A percentile compares a stretch with the other conserved stretches of the same genome.
Conservation (phyloP, 64 coral and sea anemone species). For the Dendronephthya gigantea region DNA sequence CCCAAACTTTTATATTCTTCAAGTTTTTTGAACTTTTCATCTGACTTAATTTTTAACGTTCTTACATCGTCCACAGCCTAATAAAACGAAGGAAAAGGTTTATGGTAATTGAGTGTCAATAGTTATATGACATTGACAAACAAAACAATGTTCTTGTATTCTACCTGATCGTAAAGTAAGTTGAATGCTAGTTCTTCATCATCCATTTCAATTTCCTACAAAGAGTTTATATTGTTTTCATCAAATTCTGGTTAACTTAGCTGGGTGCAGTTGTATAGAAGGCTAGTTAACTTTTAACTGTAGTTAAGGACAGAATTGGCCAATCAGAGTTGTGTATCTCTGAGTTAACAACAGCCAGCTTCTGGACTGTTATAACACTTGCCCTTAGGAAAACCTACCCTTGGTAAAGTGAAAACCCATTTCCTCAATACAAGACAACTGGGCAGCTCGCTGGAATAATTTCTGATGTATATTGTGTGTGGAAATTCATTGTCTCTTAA, state of each 20-base stretch:
- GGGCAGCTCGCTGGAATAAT: slow-evolving; percentile 44
- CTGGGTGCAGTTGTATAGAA: too few species aligned
- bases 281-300: too few species aligned
- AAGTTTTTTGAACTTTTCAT: slow-evolving; percentile 58
- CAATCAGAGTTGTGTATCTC: too few species aligned
- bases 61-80: slow-evolving; percentile 77
- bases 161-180: slow-evolving; percentile 79
- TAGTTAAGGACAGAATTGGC: too few species aligned
- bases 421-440: slow-evolving; percentile 69
- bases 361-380: too few species aligned
- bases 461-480: slow-evolving; percentile 79
- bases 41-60: slow-evolving; percentile 50
- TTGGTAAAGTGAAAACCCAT: slow-evolving; percentile 75
- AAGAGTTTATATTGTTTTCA: too few species aligned
- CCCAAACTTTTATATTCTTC: slow-evolving; percentile 50
- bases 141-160: background rate
- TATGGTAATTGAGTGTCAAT: background rate
- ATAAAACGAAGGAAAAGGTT: background rate
- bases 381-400: too few species aligned
- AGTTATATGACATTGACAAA: background rate
- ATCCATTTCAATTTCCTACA: slow-evolving; percentile 75
- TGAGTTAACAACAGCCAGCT: too few species aligned
- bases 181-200: slow-evolving; percentile 65
- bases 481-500: slow-evolving; percentile 75
- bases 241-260: too few species aligned